Evolutionary conservation across 2,797 vertebrate genomes (phyloP).

Genomic region (Anniella stebbinsi): DNA sequence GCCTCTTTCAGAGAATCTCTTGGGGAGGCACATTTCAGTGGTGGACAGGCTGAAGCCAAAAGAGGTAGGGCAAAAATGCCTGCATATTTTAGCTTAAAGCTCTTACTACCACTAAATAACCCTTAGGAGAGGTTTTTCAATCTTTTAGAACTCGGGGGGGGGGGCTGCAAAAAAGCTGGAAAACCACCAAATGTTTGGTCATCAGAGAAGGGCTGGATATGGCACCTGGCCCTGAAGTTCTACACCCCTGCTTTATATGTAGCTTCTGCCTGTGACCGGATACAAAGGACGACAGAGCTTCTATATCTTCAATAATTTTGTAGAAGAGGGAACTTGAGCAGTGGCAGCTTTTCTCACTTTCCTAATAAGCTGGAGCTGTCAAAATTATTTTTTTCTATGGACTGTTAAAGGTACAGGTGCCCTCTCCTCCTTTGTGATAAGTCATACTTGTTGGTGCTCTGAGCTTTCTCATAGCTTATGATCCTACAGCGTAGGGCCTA

Average conservation of each 20-base stretch:
- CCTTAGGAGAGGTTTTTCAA: no score
- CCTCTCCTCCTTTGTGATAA: background rate
- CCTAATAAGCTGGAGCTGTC: background rate
- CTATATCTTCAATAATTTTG: background rate
- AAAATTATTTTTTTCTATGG: background rate
- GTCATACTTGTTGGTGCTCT: background rate
- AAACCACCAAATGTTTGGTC: no score
- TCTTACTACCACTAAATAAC: no score
- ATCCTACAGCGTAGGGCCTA: background rate
- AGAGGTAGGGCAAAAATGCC: no score
- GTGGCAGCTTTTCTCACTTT: background rate
- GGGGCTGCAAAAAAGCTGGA: no score
- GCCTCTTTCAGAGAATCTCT: no score
- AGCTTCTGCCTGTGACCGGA: slow-evolving; percentile 41
- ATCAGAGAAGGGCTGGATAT: no score
- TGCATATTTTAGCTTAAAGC: no score
- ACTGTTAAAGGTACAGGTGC: background rate
- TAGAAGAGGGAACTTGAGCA: background rate
- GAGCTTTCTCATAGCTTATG: background rate
- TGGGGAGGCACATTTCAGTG: no score
- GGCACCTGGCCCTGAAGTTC: no score
- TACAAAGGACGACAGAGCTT: background rate
- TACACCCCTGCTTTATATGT: background rate
- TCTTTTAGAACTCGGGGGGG: no score
- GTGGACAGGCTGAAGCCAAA: no score